Evolutionary conservation across 2,113 vertebrate species (phyloP).

Genomic region (Sander lucioperca): DNA sequence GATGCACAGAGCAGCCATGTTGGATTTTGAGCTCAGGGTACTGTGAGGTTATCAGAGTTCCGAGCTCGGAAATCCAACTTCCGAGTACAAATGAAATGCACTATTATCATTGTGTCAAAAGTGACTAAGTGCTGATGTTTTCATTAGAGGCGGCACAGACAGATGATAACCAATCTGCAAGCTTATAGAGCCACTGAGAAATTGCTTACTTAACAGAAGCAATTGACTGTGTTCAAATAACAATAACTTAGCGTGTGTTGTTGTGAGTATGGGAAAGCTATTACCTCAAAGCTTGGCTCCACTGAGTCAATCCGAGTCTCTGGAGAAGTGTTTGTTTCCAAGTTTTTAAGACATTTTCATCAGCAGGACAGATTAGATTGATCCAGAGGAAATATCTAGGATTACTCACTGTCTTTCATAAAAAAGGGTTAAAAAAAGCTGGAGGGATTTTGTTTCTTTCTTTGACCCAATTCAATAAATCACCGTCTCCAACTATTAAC

Average conservation of each 20-base stretch:
- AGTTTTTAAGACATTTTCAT: conserved; percentile 57
- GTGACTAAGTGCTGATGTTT: neutral
- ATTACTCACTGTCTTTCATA: conserved; percentile 36
- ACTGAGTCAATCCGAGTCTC: conserved; percentile 31
- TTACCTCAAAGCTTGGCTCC: conserved; percentile 56
- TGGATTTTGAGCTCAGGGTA: too few relatives aligned
- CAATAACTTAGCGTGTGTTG: conserved; percentile 23
- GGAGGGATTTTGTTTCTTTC: conserved; percentile 33
- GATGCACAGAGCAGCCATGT: too few relatives aligned
- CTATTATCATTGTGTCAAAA: conserved; percentile 8
- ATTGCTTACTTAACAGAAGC: conserved; percentile 3
- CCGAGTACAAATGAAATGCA: too few relatives aligned
- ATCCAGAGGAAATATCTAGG: conserved; percentile 50
- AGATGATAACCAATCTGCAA: neutral
- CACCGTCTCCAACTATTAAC: conserved; percentile 51
- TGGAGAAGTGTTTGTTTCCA: conserved; percentile 48
- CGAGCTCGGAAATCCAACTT: too few relatives aligned
- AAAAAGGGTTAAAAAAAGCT: conserved; percentile 3
- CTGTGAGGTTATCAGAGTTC: too few relatives aligned
- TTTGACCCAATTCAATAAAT: conserved; percentile 52
- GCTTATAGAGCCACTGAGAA: neutral
- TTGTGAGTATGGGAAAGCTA: conserved; percentile 58
- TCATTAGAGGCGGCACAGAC: neutral
- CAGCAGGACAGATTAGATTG: conserved; percentile 40
- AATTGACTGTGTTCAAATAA: conserved; percentile 44